Base-by-base conservation (phyloP, 2,888 invertebrate genomes). In the Ophion ventricosus region DNA sequence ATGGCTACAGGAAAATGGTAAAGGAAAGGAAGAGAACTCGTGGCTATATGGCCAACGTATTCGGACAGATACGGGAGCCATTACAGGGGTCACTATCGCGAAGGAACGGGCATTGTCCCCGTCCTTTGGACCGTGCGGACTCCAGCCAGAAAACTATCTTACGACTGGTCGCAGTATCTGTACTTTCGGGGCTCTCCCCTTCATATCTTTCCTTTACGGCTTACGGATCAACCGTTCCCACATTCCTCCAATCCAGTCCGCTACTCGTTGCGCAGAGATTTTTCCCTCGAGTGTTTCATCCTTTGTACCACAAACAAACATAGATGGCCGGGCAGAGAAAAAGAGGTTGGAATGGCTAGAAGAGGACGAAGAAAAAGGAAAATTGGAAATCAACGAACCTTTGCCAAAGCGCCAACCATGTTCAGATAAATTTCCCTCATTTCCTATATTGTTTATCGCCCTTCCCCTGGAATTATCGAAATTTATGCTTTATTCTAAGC, bases 81-180 rank as follows among this genome's bases (percentile, higher is more conserved):
- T 84, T 84, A 84, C 84, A 81, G 80, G 81, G 81, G 77, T 84
- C 84, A 84, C 84, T 84, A 84, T 84, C 84, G 84, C 70, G 70
- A 70, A 75, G 57, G 59, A 81, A 78, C 78, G 74, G 73, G 64
- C 78, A 40, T 70, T 78, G 74, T 84, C 74, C 74, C 20, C 74
- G 29, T 56, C 43, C 61, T 11, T 69, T 78, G 63, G 20, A 35
- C 80, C 40, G 57, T 59, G 43, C 73, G 77, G 35, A 70, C 54
- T 70, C 29, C 72, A 56, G 40, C 77, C 81, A 69, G 80, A 81
- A n/a, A n/a, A n/a, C n/a, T n/a, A 84, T 84, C 76, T 80, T 84
- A 84, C 78, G 81, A 78, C 78, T 84, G 81, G 66, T 64, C 81
- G 49, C 59, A 57, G 70, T 35, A n/a, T 35, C 69, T 66, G 43